A percentile compares a stretch with the other conserved stretches of the same genome.
phyloP scores from a whole-genome alignment of 2,888 invertebrate genomes.

The Crematogaster levior region DNA sequence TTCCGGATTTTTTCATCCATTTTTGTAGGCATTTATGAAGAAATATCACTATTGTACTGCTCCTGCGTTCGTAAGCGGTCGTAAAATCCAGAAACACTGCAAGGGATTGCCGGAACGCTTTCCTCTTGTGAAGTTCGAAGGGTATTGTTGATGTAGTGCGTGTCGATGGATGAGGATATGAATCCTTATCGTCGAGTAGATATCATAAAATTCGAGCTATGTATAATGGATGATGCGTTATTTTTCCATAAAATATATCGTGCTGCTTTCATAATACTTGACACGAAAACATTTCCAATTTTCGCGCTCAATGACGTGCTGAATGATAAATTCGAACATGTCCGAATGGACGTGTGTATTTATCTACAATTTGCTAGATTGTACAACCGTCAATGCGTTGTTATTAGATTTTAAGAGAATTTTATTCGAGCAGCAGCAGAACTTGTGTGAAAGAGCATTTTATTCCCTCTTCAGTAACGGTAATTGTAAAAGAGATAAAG shows the following conservation, averaged over 20 bases:
- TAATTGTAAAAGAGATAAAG: constrained; percentile 16
- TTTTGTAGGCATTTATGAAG: constrained; percentile 37
- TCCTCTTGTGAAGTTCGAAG: constrained; percentile 35
- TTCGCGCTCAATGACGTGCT: not conserved
- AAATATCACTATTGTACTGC: constrained; percentile 52
- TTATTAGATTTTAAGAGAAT: not conserved
- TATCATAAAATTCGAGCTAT: constrained; percentile 23
- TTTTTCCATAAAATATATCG: constrained; percentile 23
- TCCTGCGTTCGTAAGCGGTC: constrained; percentile 2
- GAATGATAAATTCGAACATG: constrained; percentile 14
- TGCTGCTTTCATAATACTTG: not conserved
- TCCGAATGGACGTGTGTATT: not conserved
- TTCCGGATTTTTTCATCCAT: not conserved
- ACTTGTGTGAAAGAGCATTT: not conserved
- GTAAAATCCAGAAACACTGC: constrained; percentile 39
- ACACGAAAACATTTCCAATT: constrained; percentile 4
- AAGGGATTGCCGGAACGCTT: constrained; percentile 2
- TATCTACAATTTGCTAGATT: not conserved
- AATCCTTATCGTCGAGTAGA: constrained; percentile 19
- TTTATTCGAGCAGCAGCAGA: not conserved
- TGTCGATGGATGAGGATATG: not conserved
- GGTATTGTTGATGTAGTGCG: constrained; percentile 23
- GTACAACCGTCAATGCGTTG: not conserved
- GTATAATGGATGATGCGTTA: not conserved
- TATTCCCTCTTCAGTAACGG: not conserved